phyloP scores from a whole-genome alignment of 2,113 vertebrate genomes.

The Charadrius vociferus region DNA sequence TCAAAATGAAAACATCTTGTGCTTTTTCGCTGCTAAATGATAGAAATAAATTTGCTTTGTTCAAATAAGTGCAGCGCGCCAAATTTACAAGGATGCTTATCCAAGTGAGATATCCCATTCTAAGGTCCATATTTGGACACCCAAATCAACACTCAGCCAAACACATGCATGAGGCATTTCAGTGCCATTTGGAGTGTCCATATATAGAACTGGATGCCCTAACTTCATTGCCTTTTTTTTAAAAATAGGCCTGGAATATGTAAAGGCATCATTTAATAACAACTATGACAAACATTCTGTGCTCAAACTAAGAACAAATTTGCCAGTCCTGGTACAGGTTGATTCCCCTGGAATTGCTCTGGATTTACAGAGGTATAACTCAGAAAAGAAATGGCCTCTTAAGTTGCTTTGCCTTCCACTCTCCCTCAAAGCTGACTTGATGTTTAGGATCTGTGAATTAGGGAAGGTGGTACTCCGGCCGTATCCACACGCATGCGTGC shows the following conservation, averaged over 20 bases:
- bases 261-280: constrained; percentile 58
- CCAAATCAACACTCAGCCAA: constrained; percentile 59
- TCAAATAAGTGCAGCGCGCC: constrained; percentile 21
- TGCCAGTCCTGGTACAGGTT: background rate
- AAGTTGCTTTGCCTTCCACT: background rate
- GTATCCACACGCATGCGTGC: rapidly evolving
- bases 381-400: background rate
- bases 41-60: constrained; percentile 60
- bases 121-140: constrained; percentile 68
- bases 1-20: background rate
- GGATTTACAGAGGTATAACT: background rate
- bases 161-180: constrained; percentile 65
- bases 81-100: constrained; percentile 60
- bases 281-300: constrained; percentile 10
- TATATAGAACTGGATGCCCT: constrained; percentile 68
- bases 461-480: background rate
- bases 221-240: constrained; percentile 69
- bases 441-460: background rate
- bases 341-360: background rate
- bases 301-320: background rate
- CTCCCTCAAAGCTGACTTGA: background rate
- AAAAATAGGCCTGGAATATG: constrained; percentile 66
- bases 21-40: background rate
- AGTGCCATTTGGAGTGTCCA: constrained; percentile 63
- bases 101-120: constrained; percentile 60